Percentiles rank a stretch among this genome's conserved stretches.
phyloP scores from a whole-genome alignment of 2,113 vertebrate species.

The Cettia cetti region DNA sequence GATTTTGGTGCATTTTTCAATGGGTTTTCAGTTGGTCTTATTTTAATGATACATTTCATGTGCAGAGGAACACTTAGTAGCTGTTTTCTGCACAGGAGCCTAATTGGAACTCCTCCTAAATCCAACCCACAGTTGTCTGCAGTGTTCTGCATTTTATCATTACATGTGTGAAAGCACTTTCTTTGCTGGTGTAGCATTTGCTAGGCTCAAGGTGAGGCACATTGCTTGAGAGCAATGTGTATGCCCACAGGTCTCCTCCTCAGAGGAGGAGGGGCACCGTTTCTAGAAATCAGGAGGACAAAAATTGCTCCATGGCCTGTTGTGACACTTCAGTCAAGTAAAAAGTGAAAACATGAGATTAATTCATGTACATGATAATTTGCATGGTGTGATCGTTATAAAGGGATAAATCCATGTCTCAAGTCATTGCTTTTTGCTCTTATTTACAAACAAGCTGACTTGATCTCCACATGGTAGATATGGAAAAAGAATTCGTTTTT shows the following conservation, averaged over 20 bases:
- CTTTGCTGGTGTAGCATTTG: background rate
- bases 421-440: background rate
- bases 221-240: background rate
- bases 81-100: background rate
- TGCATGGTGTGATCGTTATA: accelerated
- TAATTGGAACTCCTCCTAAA: background rate
- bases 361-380: background rate
- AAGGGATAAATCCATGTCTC: background rate
- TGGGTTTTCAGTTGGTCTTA: background rate
- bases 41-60: background rate
- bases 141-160: background rate
- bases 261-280: background rate
- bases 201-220: background rate
- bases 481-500: background rate
- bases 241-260: background rate
- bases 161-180: background rate
- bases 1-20: background rate
- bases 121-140: background rate
- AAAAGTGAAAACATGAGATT: background rate
- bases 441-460: background rate
- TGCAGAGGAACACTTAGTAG: background rate
- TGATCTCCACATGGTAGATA: background rate
- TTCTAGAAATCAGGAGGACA: background rate
- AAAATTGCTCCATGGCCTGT: background rate
- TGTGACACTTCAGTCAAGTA: background rate